phyloP scores from a whole-genome alignment of 2,888 invertebrate genomes.

The Octonoba sinensis region DNA sequence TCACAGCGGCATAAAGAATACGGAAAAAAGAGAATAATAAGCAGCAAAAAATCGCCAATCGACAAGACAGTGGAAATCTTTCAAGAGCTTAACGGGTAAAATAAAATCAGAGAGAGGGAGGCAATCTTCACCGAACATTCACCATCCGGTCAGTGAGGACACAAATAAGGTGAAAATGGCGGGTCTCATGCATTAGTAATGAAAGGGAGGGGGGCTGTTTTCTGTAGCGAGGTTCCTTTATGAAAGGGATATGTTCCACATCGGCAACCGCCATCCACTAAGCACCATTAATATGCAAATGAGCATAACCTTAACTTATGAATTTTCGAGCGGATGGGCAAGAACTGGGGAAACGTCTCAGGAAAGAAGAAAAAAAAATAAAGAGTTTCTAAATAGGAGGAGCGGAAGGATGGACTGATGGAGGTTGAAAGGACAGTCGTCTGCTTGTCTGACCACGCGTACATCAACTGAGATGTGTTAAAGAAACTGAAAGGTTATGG shows the following conservation, averaged over 20 bases:
- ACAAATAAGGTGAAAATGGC: slow-evolving; percentile 64
- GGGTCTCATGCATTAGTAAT: slow-evolving; percentile 62
- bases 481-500: slow-evolving; percentile 10
- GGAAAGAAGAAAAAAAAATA: neutral
- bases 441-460: slow-evolving; percentile 58
- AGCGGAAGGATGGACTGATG: slow-evolving; percentile 28
- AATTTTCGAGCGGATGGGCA: slow-evolving; percentile 29
- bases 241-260: slow-evolving; percentile 60
- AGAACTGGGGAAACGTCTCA: neutral
- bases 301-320: slow-evolving; percentile 38
- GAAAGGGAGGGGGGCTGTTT: slow-evolving; percentile 31
- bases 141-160: slow-evolving; percentile 61
- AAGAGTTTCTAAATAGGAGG: neutral
- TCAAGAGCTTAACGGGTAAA: neutral
- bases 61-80: slow-evolving; percentile 15
- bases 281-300: slow-evolving; percentile 63
- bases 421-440: slow-evolving; percentile 57
- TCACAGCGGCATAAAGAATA: slow-evolving; percentile 48
- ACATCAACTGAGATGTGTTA: slow-evolving; percentile 56
- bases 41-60: slow-evolving; percentile 19
- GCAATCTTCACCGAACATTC: slow-evolving; percentile 20
- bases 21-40: slow-evolving; percentile 6
- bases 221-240: slow-evolving; percentile 29
- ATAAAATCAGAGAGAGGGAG: neutral
- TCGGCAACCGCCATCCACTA: slow-evolving; percentile 53